Conservation (phyloP, 2,797 vertebrate genomes). For the Melanotaenia trifasciata region DNA sequence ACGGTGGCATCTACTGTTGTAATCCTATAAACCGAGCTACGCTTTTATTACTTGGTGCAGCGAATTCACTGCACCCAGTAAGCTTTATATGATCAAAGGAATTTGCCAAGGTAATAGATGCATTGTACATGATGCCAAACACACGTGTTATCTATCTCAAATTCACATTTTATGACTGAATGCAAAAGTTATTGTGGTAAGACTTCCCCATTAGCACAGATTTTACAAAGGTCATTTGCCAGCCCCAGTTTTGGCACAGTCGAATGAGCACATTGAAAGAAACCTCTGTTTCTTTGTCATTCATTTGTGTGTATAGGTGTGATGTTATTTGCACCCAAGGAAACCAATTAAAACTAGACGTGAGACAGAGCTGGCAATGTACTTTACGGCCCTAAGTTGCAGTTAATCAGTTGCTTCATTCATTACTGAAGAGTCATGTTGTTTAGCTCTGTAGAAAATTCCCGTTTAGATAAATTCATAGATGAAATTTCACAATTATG, state of each 20-base stretch:
- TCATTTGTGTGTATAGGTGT: slow-evolving; percentile 49
- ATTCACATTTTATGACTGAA: slow-evolving; percentile 66
- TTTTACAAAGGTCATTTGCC: slow-evolving; percentile 64
- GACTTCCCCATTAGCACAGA: slow-evolving; percentile 56
- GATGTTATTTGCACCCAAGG: slow-evolving; percentile 56
- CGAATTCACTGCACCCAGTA: slow-evolving; percentile 49
- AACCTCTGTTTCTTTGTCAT: slow-evolving; percentile 65
- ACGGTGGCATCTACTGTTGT: slow-evolving; percentile 66
- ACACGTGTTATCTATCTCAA: slow-evolving; percentile 67
- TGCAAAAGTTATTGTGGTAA: slow-evolving; percentile 66
- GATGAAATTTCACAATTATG: slow-evolving; percentile 12
- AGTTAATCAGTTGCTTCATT: slow-evolving; percentile 38
- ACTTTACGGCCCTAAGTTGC: slow-evolving; percentile 44
- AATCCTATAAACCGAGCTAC: slow-evolving; percentile 59
- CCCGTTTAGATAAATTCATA: not conserved
- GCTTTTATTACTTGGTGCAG: slow-evolving; percentile 65
- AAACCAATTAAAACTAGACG: slow-evolving; percentile 50
- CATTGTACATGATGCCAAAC: slow-evolving; percentile 64
- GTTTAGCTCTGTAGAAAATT: slow-evolving; percentile 1
- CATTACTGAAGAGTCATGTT: slow-evolving; percentile 13
- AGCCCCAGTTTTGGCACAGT: slow-evolving; percentile 60
- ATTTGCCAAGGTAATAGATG: slow-evolving; percentile 66
- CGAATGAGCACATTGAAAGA: slow-evolving; percentile 64
- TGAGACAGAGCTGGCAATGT: slow-evolving; percentile 38
- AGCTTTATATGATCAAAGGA: slow-evolving; percentile 66